Evolutionary conservation across 2,888 invertebrate species (phyloP).

Genomic region (Leucozona laternaria): DNA sequence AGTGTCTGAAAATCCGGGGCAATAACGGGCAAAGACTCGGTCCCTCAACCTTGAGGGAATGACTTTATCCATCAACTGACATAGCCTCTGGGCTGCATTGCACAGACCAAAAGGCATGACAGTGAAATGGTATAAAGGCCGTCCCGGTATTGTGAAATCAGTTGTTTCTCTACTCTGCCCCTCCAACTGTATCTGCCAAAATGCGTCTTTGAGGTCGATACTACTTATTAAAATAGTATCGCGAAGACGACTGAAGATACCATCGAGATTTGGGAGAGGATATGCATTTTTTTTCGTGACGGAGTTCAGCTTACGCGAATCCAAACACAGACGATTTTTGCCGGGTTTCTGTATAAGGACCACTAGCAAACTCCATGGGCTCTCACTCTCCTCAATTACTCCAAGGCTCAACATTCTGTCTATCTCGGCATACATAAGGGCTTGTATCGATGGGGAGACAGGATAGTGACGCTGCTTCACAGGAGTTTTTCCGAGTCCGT

Average conservation of each 20-base stretch:
- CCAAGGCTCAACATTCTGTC: constrained; percentile 23
- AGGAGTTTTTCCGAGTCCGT: too few species aligned
- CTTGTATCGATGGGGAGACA: constrained; percentile 16
- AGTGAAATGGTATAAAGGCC: not conserved
- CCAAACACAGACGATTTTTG: not conserved
- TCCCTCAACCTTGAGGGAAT: constrained; percentile 44
- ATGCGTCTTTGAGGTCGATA: constrained; percentile 1
- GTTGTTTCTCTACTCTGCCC: not conserved
- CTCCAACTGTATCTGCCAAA: not conserved
- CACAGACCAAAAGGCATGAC: not conserved
- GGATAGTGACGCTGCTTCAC: not conserved
- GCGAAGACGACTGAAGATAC: not conserved
- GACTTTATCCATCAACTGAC: constrained; percentile 72
- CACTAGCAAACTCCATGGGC: constrained; percentile 15
- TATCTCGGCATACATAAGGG: not conserved
- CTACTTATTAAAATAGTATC: not conserved
- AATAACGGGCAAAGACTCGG: not conserved
- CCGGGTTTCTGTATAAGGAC: constrained; percentile 7
- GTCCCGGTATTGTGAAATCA: constrained; percentile 68
- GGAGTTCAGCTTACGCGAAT: not conserved
- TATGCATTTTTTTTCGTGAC: not conserved
- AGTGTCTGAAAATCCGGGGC: constrained; percentile 1
- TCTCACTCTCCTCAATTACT: constrained; percentile 13
- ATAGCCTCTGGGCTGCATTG: constrained; percentile 26
- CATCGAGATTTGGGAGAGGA: not conserved